Conservation (phyloP, 2,888 invertebrate genomes). For the Philopedon plagiatum region DNA sequence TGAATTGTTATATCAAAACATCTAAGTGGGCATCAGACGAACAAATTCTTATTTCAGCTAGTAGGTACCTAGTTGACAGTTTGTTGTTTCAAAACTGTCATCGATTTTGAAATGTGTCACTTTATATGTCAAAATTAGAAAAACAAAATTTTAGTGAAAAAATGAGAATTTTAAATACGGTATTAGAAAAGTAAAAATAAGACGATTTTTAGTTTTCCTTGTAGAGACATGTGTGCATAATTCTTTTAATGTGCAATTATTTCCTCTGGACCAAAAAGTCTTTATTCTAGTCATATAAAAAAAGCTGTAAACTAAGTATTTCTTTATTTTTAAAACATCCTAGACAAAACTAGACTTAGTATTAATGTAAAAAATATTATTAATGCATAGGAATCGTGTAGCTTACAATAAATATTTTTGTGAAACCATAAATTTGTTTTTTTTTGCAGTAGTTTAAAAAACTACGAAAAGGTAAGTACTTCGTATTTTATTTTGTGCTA, state of each 20-base stretch:
- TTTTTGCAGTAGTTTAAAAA: neutral
- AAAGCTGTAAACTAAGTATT: neutral
- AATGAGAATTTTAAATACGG: too few species aligned
- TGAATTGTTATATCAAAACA: too few species aligned
- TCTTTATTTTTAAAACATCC: constrained; percentile 2
- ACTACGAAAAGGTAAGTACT: too few species aligned
- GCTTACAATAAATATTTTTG: constrained; percentile 23
- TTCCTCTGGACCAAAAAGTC: constrained; percentile 22
- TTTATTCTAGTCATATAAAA: constrained; percentile 24
- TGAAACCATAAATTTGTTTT: constrained; percentile 2
- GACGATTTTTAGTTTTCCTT: neutral
- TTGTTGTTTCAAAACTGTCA: too few species aligned
- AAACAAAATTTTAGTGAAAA: too few species aligned
- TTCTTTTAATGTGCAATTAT: neutral
- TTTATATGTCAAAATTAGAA: too few species aligned
- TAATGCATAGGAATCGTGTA: constrained; percentile 3
- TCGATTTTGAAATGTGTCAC: too few species aligned
- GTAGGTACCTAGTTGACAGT: too few species aligned
- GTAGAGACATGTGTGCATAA: neutral
- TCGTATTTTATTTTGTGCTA: too few species aligned
- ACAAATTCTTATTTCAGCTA: too few species aligned
- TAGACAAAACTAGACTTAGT: neutral
- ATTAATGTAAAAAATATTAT: constrained; percentile 15
- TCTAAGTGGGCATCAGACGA: too few species aligned
- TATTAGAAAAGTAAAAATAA: too few species aligned